A percentile compares a stretch with the other conserved stretches of the same genome.
Conservation (phyloP, 2,888 invertebrate species). For the Harpagoxenus sublaevis region DNA sequence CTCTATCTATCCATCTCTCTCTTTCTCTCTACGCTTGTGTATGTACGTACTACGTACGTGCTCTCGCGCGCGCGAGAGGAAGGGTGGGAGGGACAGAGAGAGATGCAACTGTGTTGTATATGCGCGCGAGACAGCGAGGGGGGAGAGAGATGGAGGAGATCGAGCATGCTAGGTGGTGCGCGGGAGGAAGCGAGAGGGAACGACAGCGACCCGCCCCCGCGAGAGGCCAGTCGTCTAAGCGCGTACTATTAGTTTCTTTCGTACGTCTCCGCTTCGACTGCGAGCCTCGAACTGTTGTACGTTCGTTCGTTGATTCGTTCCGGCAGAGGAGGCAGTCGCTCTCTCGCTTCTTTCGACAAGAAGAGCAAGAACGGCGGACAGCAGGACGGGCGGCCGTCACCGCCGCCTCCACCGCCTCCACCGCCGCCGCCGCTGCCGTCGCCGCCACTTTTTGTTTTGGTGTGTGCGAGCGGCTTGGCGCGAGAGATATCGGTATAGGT, state of each 20-base stretch:
- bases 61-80: conserved; percentile 34
- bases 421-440: not conserved
- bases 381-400: not conserved
- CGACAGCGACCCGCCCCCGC: conserved; percentile 76
- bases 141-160: not conserved
- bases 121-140: conserved; percentile 1
- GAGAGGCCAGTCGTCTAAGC: conserved; percentile 70
- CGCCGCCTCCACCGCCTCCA: not conserved
- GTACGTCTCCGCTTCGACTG: conserved; percentile 49
- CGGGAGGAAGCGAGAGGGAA: conserved; percentile 59
- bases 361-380: conserved; percentile 4
- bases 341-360: conserved; percentile 59
- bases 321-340: not conserved
- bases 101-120: conserved; percentile 28
- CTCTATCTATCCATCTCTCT: conserved; percentile 5
- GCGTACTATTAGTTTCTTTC: conserved; percentile 66
- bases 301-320: conserved; percentile 6
- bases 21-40: conserved; percentile 12
- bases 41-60: not conserved
- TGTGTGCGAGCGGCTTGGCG: conserved; percentile 74
- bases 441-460: conserved; percentile 61
- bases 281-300: conserved; percentile 35
- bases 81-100: not conserved
- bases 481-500: conserved; percentile 62
- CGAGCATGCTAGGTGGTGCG: conserved; percentile 1